Percentiles rank a stretch among this genome's conserved stretches.
Evolutionary conservation across 2,113 vertebrate genomes (phyloP).

Genomic region (Chrysochloris asiatica): DNA sequence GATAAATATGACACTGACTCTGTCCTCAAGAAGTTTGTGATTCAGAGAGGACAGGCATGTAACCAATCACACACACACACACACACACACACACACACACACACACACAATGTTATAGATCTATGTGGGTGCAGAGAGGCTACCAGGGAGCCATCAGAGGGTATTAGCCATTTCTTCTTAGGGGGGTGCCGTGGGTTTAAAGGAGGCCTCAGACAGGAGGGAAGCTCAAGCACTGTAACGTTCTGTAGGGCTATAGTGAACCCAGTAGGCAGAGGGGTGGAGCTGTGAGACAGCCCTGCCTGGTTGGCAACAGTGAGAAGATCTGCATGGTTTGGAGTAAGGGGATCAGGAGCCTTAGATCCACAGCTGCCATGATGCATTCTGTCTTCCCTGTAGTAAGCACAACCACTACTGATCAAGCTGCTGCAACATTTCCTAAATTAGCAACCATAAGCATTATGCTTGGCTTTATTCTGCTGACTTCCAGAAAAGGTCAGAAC

Average conservation of each 20-base stretch:
- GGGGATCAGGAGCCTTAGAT: neutral
- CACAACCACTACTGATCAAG: neutral
- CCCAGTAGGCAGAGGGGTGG: neutral
- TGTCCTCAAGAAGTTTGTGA: neutral
- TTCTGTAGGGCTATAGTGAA: neutral
- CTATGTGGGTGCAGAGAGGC: neutral
- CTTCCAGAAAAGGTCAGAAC: slow-evolving; percentile 17
- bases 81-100: too few relatives aligned
- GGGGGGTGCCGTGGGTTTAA: neutral
- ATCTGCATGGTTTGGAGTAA: neutral
- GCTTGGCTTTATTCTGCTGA: neutral
- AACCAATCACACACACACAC: too few relatives aligned
- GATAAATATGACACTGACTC: neutral
- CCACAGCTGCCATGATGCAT: neutral
- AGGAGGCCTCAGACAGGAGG: neutral
- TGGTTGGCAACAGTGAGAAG: neutral
- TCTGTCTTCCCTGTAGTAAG: neutral
- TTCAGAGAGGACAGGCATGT: neutral
- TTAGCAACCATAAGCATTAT: neutral
- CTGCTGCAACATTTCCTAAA: neutral
- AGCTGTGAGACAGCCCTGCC: neutral
- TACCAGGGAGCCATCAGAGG: neutral
- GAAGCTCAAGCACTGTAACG: neutral
- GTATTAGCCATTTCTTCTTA: neutral
- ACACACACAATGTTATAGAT: too few relatives aligned